Evolutionary conservation across 2,888 invertebrate species (phyloP), one percentile per base, ranked within the genome.

Genomic region (Sesia apiformis): DNA sequence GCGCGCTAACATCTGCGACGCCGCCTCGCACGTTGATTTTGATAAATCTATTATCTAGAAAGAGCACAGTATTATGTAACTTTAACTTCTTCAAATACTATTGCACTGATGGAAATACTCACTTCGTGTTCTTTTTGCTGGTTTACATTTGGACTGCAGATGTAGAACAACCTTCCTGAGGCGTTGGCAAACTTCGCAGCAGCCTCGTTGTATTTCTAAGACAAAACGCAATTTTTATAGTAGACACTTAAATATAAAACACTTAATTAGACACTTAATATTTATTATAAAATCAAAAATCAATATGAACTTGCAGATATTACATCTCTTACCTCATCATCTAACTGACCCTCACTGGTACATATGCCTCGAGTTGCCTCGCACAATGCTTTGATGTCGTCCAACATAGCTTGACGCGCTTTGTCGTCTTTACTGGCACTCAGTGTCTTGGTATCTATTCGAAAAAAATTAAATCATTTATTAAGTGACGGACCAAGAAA

Each of bases 401-500:
- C 67, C 52, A 71, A 52, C 53, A 76, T 57, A 5, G 58, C 60
- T 7, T 58, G 55, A 3, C 65, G 62, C 3, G 66, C 62, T 0
- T 60, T 57, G 0, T 66, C 69, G n/a, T 67, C 73, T 40, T 67
- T 58, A 7, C 61, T 64, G 2, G 63, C 57, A 49, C 70, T 68
- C 3, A 74, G 58, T 0, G 57, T 52, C 52, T 72, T 74, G 0
- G 69, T 67, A 49, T 81, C 84, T 84, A 54, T 23, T 23, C 23
- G 23, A 23, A 23, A 23, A 2, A 1, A 23, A 23, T 23, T 23
- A 23, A 23, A 23, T 23, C 23, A 23, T 23, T 23, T 2, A 23
- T 23, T 23, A 23, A 23, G 23, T 1, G 2, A 23, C 23, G 23
- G 23, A 23, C 23, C 23, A 23, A 2, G 2, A 23, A 2, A 23